Percentiles rank a stretch among this genome's conserved stretches.
Conservation (phyloP, 2,888 invertebrate genomes). For the Rhyacophila evoluta region DNA sequence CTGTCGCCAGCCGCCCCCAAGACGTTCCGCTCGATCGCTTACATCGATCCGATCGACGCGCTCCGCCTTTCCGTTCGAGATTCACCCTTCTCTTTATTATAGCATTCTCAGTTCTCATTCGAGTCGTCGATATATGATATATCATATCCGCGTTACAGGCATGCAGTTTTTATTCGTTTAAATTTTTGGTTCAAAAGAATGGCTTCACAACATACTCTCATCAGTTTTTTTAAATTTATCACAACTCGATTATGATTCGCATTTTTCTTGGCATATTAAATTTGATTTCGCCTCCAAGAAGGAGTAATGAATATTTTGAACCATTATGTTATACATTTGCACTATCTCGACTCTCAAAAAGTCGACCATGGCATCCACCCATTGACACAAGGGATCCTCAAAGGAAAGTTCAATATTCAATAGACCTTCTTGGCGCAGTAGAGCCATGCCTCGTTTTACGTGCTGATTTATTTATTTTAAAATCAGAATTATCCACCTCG, state of each 20-base stretch:
- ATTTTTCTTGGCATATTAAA: slow-evolving; percentile 53
- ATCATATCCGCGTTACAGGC: slow-evolving; percentile 41
- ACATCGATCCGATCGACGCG: not conserved
- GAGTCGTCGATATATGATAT: not conserved
- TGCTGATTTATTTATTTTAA: slow-evolving; percentile 49
- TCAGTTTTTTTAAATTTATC: slow-evolving; percentile 52
- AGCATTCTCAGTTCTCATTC: not conserved
- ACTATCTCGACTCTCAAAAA: not conserved
- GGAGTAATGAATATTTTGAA: slow-evolving; percentile 50
- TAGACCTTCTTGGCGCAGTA: slow-evolving; percentile 53
- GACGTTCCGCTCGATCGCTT: not conserved
- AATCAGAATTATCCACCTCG: slow-evolving; percentile 45
- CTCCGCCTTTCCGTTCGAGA: not conserved
- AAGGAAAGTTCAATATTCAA: slow-evolving; percentile 36
- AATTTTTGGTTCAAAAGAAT: slow-evolving; percentile 49
- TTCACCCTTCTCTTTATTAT: not conserved
- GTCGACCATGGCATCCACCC: not conserved
- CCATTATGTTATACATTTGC: not conserved
- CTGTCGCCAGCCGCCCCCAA: slow-evolving; percentile 6
- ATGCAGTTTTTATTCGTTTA: slow-evolving; percentile 56
- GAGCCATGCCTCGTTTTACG: slow-evolving; percentile 53
- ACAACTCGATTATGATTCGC: slow-evolving; percentile 54
- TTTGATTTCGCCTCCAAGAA: slow-evolving; percentile 52
- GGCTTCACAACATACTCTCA: slow-evolving; percentile 53
- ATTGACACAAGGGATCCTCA: not conserved